A percentile compares a stretch with the other conserved stretches of the same genome.
Conservation (phyloP, 1,140 invertebrate genomes). For the Drosophila nikananu region DNA sequence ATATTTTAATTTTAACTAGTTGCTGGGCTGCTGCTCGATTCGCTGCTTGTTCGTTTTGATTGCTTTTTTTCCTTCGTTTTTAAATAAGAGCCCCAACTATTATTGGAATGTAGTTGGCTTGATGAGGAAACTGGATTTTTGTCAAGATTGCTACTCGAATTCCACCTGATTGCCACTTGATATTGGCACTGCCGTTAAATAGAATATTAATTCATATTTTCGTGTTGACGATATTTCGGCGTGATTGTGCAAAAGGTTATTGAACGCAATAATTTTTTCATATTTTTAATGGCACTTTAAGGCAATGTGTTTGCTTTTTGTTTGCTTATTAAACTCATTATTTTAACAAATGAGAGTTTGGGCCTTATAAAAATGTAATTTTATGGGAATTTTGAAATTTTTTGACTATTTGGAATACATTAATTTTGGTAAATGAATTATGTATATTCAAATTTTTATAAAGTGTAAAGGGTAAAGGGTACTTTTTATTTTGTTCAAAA, state of each 20-base stretch:
- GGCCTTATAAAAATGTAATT: background rate
- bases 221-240: background rate
- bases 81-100: constrained; percentile 24
- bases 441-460: background rate
- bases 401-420: too few relatives aligned
- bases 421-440: background rate
- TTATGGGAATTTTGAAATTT: background rate
- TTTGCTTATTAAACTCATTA: background rate
- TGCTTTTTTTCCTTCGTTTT: constrained; percentile 37
- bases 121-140: constrained; percentile 38
- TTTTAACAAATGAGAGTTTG: background rate
- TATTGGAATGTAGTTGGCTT: constrained; percentile 48
- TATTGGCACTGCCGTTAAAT: constrained; percentile 19
- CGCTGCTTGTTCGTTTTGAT: constrained; percentile 43
- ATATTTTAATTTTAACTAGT: constrained; percentile 52
- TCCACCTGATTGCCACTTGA: constrained; percentile 27
- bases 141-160: constrained; percentile 21
- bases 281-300: background rate
- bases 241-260: constrained; percentile 9
- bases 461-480: too few relatives aligned
- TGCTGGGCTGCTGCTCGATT: background rate
- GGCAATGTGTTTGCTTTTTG: background rate
- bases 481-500: too few relatives aligned
- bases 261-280: constrained; percentile 5
- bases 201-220: constrained; percentile 39